Evolutionary conservation across 2,797 vertebrate genomes (phyloP), one percentile per base, ranked within the genome.

Genomic region (Lepidocolaptes lacrymiger): DNA sequence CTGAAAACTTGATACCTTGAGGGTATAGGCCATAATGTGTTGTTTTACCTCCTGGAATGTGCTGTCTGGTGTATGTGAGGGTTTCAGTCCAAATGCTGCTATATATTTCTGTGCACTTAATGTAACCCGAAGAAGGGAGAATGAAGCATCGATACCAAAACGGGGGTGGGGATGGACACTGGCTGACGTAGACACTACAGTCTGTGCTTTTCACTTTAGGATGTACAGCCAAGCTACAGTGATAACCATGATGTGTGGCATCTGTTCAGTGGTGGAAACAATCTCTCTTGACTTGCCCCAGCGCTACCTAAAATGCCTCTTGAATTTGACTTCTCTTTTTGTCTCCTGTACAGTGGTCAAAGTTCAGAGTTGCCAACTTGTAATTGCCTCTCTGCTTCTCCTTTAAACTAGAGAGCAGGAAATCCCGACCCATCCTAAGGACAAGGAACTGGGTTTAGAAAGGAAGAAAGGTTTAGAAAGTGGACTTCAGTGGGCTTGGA

Each of bases 81-180:
- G 98, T 98, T 98, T 98, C 98, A 97, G 97, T 98, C 97, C 97
- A 98, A 98, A 98, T 98, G 98, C 98, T 98, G 98, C 98, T 98
- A 98, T 98, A 97, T 98, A 97, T 98, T 98, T 98, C 97, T 98
- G 98, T 98, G 98, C 98, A 98, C 98, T 98, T 98, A 98, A 97
- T 98, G 97, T 98, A 98, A 97, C 97, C 98, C 97, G 96, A 97
- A 97, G 95, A 97, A 97, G 97, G 96, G 96, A 97, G 97, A 97
- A 96, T 79, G 95, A 97, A 97, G 97, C 97, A 96, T 97, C 58
- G 48, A 98, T 98, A 98, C 98, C 98, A 98, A 97, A 98, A 97
- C 8, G 10, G 83, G 92, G 84, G 77, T 96, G 96, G 94, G 94
- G 89, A 94, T 96, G 91, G 95, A 96, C 94, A 79, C 88, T 94